Base-by-base conservation (phyloP, 2,113 vertebrate genomes). In the Forbesichthys papilliferus region DNA sequence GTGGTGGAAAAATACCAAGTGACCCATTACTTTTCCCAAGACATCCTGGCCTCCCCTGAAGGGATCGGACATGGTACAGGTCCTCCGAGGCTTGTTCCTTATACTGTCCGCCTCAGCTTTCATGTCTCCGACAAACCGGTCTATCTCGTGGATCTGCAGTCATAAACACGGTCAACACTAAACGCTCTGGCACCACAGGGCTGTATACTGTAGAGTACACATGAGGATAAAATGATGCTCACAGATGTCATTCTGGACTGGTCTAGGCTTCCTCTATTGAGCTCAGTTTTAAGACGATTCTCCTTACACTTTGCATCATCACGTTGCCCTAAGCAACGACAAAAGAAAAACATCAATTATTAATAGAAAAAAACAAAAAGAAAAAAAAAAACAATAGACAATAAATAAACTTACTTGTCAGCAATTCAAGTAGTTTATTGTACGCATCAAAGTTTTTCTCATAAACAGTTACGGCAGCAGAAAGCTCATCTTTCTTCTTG, bases 21-120 rank as follows among this genome's bases (percentile, higher is more conserved):
- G 20, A 20, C 20, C 20, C 20, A 9, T 79, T 82, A 99, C 96
- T 94, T 93, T 96, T 88, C 97, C 97, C 77, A 98, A 88, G 86
- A 98, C 86, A 77, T 97, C 94, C 34, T 77, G 87, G 77, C 75
- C 93, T 48, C 88, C 90, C 65, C 79, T 94, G 53, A 92, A 92
- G 53, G 90, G 89, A 81, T 94, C 92, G 11, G 69, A 72, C 66
- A 95, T 87, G 13, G 87, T 81, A 74, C 90, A 99, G 34, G 78
- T 85, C 88, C 96, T 92, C 74, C 91, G 92, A n/a, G 90, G 92
- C 53, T 80, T 74, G 12, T 79, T 90, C 66, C 81, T 73, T 54
- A 96, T 75, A 57, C 0, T 63, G 36, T 92, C 77, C 57, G 87
- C 85, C 71, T 94, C 90, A 18, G 67, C 3, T 0, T 2, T 49